Percentiles rank a stretch among this genome's conserved stretches.
These are phyloP conservation scores for Mimas tiliae DNA, from an alignment of 2,888 invertebrate genomes.

Conservation along the genomic window DNA sequence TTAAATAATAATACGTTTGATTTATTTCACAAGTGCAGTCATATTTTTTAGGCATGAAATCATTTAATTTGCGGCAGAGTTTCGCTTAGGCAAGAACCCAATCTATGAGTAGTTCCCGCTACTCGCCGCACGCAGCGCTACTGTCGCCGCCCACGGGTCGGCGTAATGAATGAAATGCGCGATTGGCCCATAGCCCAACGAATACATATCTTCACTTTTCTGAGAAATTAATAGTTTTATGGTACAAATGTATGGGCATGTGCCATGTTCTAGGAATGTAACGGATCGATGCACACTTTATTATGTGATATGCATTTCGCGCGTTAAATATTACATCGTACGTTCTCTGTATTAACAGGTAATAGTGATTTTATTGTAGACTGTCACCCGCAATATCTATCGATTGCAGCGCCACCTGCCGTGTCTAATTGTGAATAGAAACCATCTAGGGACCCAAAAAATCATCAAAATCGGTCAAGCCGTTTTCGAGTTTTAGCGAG, in stretches of 20 bases:
- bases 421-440: too few species aligned
- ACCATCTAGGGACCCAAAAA: too few species aligned
- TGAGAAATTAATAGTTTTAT: constrained; percentile 50
- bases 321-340: neutral
- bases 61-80: too few species aligned
- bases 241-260: constrained; percentile 44
- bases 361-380: too few species aligned
- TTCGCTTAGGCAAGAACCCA: constrained; percentile 13
- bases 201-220: constrained; percentile 39
- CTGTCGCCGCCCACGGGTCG: constrained; percentile 44
- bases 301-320: neutral
- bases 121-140: constrained; percentile 73
- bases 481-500: too few species aligned
- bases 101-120: constrained; percentile 61
- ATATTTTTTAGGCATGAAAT: too few species aligned
- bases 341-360: neutral
- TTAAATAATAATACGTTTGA: too few species aligned
- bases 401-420: too few species aligned
- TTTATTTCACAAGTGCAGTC: too few species aligned
- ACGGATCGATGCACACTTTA: constrained; percentile 8
- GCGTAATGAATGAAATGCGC: constrained; percentile 54
- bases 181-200: constrained; percentile 39
- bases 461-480: too few species aligned
- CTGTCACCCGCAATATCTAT: too few species aligned
- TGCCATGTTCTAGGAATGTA: constrained; percentile 26